phyloP scores from a whole-genome alignment of 1,140 invertebrate genomes.

The Ceratosolen fusciceps region DNA sequence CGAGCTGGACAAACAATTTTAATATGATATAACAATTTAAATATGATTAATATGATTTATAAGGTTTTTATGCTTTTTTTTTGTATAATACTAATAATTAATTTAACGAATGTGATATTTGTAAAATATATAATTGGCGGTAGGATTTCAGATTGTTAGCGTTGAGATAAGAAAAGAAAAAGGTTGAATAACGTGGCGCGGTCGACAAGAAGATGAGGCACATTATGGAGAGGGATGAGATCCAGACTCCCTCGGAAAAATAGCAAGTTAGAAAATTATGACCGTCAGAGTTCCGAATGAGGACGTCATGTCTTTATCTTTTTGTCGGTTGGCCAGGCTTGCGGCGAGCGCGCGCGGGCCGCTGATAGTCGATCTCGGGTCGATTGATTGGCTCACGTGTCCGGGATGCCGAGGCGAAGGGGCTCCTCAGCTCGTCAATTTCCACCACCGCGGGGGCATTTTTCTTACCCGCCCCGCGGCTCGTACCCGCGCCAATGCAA shows the following conservation, averaged over 20 bases:
- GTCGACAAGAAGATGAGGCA: background rate
- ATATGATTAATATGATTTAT: too few relatives aligned
- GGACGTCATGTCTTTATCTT: background rate
- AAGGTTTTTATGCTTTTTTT: too few relatives aligned
- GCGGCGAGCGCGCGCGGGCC: background rate
- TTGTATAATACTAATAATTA: too few relatives aligned
- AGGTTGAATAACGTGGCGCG: too few relatives aligned
- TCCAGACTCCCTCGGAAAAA: too few relatives aligned
- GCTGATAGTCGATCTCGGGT: slow-evolving; percentile 38
- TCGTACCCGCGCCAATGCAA: slow-evolving; percentile 54
- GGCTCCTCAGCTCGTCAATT: background rate
- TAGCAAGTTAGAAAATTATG: too few relatives aligned
- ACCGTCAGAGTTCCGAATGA: slow-evolving; percentile 41
- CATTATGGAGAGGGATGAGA: background rate
- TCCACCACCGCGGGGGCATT: background rate
- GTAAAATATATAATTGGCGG: too few relatives aligned
- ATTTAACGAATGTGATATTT: too few relatives aligned
- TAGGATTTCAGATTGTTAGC: too few relatives aligned
- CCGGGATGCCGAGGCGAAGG: slow-evolving; percentile 43
- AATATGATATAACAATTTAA: too few relatives aligned
- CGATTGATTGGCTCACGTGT: slow-evolving; percentile 41
- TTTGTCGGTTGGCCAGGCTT: too few relatives aligned
- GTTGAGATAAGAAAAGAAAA: background rate
- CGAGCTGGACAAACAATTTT: too few relatives aligned
- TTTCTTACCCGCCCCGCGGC: background rate